These are phyloP conservation scores for Latrodectus elegans DNA, from an alignment of 2,888 invertebrate genomes.

Conservation along the genomic window DNA sequence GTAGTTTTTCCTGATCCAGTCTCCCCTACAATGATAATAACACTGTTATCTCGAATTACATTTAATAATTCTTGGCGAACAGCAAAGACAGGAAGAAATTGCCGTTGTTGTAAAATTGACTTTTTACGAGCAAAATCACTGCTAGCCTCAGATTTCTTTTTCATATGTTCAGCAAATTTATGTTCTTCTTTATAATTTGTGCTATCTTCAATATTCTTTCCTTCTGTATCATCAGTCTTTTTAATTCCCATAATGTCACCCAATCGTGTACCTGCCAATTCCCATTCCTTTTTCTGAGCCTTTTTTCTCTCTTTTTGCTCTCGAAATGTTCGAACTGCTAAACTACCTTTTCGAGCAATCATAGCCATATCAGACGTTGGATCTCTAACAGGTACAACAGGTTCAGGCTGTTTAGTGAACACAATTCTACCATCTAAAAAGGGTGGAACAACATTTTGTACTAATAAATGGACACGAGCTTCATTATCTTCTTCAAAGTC, in stretches of 20 bases:
- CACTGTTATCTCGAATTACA: constrained; percentile 92
- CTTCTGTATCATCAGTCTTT: constrained; percentile 80
- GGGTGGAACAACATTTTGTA: constrained; percentile 98
- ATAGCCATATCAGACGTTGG: constrained; percentile 98
- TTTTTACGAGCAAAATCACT: constrained; percentile 74
- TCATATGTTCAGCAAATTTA: constrained; percentile 97
- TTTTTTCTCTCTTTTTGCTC: constrained; percentile 97
- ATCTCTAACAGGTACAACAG: constrained; percentile 96
- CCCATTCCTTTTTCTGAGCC: constrained; percentile 99
- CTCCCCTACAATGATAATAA: constrained; percentile 95
- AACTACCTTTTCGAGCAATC: constrained; percentile 91
- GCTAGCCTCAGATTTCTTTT: constrained; percentile 80
- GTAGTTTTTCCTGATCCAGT: constrained; percentile 99
- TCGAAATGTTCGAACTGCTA: constrained; percentile 89
- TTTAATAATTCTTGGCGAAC: constrained; percentile 93
- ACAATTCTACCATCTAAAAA: constrained; percentile 98
- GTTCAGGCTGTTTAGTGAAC: constrained; percentile 99
- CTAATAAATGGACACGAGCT: constrained; percentile 94
- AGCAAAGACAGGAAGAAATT: constrained; percentile 95
- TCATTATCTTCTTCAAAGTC: constrained; percentile 94
- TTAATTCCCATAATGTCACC: constrained; percentile 97
- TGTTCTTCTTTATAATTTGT: constrained; percentile 94
- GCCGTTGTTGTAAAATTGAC: constrained; percentile 86
- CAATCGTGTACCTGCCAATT: constrained; percentile 94
- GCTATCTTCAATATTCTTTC: constrained; percentile 80